Percentiles rank a stretch among this genome's conserved stretches.
Evolutionary conservation across 2,797 vertebrate genomes (phyloP).

Genomic region (Etheostoma perlongum): DNA sequence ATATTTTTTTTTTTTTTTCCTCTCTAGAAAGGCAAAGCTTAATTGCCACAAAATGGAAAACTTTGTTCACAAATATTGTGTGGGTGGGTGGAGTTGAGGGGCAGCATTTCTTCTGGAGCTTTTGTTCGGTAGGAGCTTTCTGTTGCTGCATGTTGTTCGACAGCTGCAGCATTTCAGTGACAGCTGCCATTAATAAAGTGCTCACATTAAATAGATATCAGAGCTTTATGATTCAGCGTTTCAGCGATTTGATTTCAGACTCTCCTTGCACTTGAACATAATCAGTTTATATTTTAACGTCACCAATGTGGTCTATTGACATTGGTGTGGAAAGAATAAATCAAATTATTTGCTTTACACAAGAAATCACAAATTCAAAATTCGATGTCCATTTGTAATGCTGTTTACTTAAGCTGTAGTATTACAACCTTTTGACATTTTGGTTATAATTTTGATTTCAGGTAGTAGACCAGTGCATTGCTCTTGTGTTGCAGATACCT

Average conservation of each 20-base stretch:
- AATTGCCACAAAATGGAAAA: not conserved
- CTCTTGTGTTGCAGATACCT: conserved; percentile 89
- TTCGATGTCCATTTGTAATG: not conserved
- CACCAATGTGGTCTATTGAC: not conserved
- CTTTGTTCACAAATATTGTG: not conserved
- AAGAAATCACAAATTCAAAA: not conserved
- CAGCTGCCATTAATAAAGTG: not conserved
- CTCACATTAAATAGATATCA: not conserved
- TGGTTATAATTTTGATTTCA: conserved; percentile 16
- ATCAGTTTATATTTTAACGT: not conserved
- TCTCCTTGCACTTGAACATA: not conserved
- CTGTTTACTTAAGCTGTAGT: not conserved
- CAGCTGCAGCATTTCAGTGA: conserved; percentile 51
- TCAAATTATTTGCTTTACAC: not conserved
- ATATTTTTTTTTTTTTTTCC: not conserved
- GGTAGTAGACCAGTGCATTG: conserved; percentile 63
- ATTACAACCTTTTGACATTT: not conserved
- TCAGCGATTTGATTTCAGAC: not conserved
- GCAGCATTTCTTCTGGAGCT: conserved; percentile 14
- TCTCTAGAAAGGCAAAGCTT: not conserved
- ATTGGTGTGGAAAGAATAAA: not conserved
- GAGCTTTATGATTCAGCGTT: not conserved
- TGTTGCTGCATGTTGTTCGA: conserved; percentile 36
- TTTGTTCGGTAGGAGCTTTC: conserved; percentile 1
- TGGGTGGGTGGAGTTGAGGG: conserved; percentile 16